phyloP scores from a whole-genome alignment of 37 sponge, comb jelly and placozoan genomes.

The Diacarnus erythraeanus region DNA sequence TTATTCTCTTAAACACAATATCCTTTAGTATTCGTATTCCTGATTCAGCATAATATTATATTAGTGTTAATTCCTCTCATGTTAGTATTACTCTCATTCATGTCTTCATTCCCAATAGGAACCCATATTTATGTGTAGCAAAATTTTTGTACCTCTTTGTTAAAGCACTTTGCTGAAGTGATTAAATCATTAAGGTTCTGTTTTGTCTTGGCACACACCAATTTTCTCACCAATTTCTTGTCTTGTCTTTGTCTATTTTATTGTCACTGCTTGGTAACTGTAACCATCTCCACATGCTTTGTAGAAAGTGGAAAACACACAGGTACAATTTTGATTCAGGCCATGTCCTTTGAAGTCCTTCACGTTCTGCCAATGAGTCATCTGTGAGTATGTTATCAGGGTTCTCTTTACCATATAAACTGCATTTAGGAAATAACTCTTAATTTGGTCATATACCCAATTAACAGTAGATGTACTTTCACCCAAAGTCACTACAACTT shows the following conservation, averaged over 20 bases:
- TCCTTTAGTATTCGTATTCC: constrained; percentile 31
- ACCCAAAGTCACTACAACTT: constrained; percentile 11
- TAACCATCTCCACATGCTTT: constrained; percentile 36
- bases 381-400: constrained; percentile 19
- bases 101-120: constrained; percentile 3
- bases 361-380: constrained; percentile 27
- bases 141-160: neutral
- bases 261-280: too few relatives aligned
- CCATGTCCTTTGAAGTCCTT: constrained; percentile 23
- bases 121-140: neutral
- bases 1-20: constrained; percentile 22
- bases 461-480: constrained; percentile 4
- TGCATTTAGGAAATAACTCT: neutral
- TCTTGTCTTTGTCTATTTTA: too few relatives aligned
- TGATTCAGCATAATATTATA: constrained; percentile 17
- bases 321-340: neutral
- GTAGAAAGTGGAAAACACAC: constrained; percentile 34
- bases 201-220: neutral
- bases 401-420: constrained; percentile 5
- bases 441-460: neutral
- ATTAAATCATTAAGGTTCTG: neutral
- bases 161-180: neutral
- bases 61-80: constrained; percentile 39
- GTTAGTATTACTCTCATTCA: constrained; percentile 2
- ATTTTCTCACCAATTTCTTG: neutral